A percentile compares a stretch with the other conserved stretches of the same genome.
phyloP scores from a whole-genome alignment of 2,888 invertebrate species.

The Leucoptera coffeella region DNA sequence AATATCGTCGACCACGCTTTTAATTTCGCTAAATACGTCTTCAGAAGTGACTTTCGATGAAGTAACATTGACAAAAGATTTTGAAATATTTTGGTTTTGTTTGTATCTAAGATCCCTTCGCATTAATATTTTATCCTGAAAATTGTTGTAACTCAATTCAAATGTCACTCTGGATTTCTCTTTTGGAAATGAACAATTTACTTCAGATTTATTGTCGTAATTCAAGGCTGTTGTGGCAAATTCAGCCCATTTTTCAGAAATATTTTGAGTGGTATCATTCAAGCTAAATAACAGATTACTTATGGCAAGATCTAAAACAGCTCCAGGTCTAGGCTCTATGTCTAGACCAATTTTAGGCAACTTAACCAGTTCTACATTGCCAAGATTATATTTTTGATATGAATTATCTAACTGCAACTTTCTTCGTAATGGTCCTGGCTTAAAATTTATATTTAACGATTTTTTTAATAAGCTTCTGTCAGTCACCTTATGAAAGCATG shows the following conservation, averaged over 20 bases:
- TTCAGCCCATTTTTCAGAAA: constrained; percentile 44
- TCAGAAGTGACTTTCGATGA: too few relatives aligned
- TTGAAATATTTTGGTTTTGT: too few relatives aligned
- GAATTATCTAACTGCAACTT: constrained; percentile 37
- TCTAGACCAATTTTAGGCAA: constrained; percentile 46
- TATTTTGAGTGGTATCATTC: constrained; percentile 18
- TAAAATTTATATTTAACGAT: constrained; percentile 35
- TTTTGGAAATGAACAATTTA: too few relatives aligned
- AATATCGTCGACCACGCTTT: constrained; percentile 38
- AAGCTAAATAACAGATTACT: constrained; percentile 28
- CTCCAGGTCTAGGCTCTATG: constrained; percentile 36
- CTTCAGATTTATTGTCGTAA: too few relatives aligned
- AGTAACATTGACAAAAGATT: too few relatives aligned
- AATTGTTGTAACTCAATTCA: constrained; percentile 50
- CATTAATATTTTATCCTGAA: constrained; percentile 52
- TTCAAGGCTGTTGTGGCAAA: constrained; percentile 47
- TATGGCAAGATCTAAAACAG: constrained; percentile 30
- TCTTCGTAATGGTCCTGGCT: constrained; percentile 50
- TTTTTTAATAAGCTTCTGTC: constrained; percentile 19
- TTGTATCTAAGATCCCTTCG: too few relatives aligned
- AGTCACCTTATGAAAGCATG: too few relatives aligned
- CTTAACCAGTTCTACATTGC: constrained; percentile 30
- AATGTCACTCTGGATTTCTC: constrained; percentile 19
- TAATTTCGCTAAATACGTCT: constrained; percentile 8
- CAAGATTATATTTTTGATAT: constrained; percentile 30